Conservation (phyloP, 1,140 invertebrate genomes). For the Ectropis grisescens region DNA sequence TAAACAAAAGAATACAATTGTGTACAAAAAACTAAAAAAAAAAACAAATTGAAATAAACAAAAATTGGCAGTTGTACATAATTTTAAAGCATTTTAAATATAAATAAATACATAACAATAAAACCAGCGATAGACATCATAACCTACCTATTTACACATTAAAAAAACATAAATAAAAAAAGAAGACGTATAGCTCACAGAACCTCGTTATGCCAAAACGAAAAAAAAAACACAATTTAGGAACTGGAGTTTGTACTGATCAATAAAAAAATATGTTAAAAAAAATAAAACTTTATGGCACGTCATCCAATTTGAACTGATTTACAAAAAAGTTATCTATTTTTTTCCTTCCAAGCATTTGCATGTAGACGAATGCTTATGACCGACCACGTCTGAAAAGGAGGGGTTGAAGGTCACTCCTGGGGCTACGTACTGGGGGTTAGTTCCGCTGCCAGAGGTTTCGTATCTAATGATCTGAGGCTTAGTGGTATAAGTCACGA, state of each 20-base stretch:
- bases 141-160: conserved; percentile 48
- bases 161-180: conserved; percentile 4
- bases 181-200: conserved; percentile 1
- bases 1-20: conserved; percentile 7
- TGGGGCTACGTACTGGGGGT: conserved; percentile 45
- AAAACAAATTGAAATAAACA: conserved; percentile 6
- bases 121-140: conserved; percentile 1
- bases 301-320: conserved; percentile 19
- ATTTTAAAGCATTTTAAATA: conserved; percentile 12
- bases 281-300: conserved; percentile 35
- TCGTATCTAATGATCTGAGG: conserved; percentile 37
- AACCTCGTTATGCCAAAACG: conserved; percentile 2
- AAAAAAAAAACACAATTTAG: conserved; percentile 14
- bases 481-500: conserved; percentile 46
- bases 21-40: conserved; percentile 4
- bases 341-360: conserved; percentile 49
- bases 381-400: conserved; percentile 36
- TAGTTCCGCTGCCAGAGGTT: conserved; percentile 45
- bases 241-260: conserved; percentile 27
- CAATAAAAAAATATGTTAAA: conserved; percentile 5
- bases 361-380: conserved; percentile 40
- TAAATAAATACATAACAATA: conserved; percentile 6
- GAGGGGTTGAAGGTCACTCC: conserved; percentile 40
- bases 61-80: conserved; percentile 7
- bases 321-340: conserved; percentile 12